phyloP scores from a whole-genome alignment of 2,888 invertebrate species.

The Meghimatium bilineatum region DNA sequence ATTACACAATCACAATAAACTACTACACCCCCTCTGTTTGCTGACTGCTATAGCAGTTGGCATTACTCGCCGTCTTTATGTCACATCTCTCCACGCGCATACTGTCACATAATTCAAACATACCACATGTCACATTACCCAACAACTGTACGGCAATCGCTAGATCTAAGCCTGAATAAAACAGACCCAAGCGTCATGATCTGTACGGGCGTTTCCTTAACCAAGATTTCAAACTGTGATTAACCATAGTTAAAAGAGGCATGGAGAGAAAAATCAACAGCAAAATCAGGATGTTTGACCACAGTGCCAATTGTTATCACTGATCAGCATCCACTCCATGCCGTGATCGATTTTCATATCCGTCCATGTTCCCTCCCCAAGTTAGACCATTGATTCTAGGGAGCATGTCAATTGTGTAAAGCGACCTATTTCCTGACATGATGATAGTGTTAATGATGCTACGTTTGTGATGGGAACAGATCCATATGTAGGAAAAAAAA shows the following conservation, averaged over 20 bases:
- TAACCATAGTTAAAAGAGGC: slow-evolving; percentile 21
- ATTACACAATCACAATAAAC: too few species aligned
- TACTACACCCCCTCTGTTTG: neutral
- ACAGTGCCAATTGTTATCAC: slow-evolving; percentile 31
- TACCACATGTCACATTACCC: neutral
- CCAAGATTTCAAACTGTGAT: slow-evolving; percentile 22
- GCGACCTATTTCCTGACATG: slow-evolving; percentile 29
- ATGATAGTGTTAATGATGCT: slow-evolving; percentile 36
- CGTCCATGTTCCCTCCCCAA: neutral
- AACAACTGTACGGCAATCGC: neutral
- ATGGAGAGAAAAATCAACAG: slow-evolving; percentile 11
- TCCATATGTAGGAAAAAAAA: neutral
- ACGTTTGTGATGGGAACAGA: neutral
- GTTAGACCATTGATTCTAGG: slow-evolving; percentile 32
- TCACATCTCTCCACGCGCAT: neutral
- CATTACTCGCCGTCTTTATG: neutral
- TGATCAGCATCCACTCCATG: slow-evolving; percentile 34
- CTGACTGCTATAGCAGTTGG: neutral
- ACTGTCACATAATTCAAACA: neutral
- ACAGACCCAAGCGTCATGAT: neutral
- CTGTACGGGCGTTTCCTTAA: neutral
- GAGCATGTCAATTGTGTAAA: slow-evolving; percentile 35
- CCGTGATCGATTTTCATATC: slow-evolving; percentile 28
- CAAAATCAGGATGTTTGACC: slow-evolving; percentile 38
- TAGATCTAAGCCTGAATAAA: neutral